These are phyloP conservation scores for Standfussiana lucernea DNA, from an alignment of 2,888 invertebrate genomes.

Conservation along the genomic window DNA sequence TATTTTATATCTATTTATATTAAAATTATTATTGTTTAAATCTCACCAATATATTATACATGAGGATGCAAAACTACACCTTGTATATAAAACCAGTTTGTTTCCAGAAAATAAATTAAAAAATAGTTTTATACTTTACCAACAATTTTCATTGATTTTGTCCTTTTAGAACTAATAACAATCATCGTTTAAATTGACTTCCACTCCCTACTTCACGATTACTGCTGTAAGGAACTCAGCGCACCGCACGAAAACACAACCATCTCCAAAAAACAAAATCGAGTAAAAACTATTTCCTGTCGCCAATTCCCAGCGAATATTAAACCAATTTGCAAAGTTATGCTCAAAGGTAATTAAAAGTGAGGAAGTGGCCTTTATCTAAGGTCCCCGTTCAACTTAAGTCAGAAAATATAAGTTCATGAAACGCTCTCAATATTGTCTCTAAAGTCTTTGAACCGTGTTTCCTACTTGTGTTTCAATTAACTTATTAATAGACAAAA, in stretches of 20 bases:
- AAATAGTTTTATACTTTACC: background rate
- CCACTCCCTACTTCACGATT: background rate
- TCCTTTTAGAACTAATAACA: constrained; percentile 1
- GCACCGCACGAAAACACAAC: background rate
- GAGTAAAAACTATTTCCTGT: constrained; percentile 25
- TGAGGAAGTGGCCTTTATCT: constrained; percentile 36
- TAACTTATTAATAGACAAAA: constrained; percentile 46
- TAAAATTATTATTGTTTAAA: background rate
- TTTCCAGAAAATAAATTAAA: background rate
- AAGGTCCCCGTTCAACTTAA: constrained; percentile 34
- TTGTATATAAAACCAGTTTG: background rate
- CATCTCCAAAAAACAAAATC: background rate
- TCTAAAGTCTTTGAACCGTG: constrained; percentile 34
- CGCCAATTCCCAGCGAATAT: constrained; percentile 23
- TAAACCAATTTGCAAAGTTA: constrained; percentile 38
- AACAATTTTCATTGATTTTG: constrained; percentile 16
- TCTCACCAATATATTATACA: background rate
- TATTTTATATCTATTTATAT: background rate
- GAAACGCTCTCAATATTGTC: constrained; percentile 43
- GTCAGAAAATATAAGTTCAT: constrained; percentile 36
- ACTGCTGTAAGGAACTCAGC: background rate
- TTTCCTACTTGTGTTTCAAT: constrained; percentile 31
- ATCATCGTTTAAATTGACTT: background rate
- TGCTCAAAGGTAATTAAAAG: constrained; percentile 54
- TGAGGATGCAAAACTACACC: too few species aligned